A percentile compares a stretch with the other conserved stretches of the same genome.
Conservation (phyloP, 1,140 invertebrate genomes). For the Hirudo medicinalis region DNA sequence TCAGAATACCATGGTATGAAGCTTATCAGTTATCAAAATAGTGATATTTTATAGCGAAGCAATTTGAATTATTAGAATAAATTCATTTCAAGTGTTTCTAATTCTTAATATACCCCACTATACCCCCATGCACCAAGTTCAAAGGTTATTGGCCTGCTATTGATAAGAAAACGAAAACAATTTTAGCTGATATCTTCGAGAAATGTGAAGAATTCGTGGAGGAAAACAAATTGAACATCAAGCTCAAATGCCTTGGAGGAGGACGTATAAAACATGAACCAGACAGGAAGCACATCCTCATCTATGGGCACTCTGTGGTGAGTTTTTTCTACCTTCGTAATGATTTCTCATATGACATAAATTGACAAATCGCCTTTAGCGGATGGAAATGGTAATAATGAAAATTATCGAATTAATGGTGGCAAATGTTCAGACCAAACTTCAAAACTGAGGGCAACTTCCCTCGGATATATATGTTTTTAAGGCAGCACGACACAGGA, state of each 20-base stretch:
- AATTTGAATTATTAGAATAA: not conserved
- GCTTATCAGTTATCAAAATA: not conserved
- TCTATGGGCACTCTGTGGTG: conserved; percentile 6
- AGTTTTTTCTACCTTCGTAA: not conserved
- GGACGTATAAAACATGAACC: not conserved
- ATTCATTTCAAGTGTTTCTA: not conserved
- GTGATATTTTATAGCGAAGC: not conserved
- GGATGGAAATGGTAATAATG: too few species aligned
- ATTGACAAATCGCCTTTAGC: not conserved
- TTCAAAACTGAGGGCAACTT: too few species aligned
- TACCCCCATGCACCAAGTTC: too few species aligned
- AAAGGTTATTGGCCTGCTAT: too few species aligned
- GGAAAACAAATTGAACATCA: not conserved
- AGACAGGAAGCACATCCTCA: not conserved
- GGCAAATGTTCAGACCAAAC: too few species aligned
- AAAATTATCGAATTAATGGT: too few species aligned
- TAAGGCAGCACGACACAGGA: too few species aligned
- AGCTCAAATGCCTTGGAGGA: not conserved
- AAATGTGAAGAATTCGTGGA: not conserved
- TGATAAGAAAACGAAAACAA: not conserved
- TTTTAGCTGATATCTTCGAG: conserved; percentile 1
- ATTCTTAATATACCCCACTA: too few species aligned
- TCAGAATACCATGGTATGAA: conserved; percentile 4
- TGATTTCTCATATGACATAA: not conserved
- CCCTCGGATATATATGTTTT: too few species aligned